Evolutionary conservation across 2,113 vertebrate genomes (phyloP).

Genomic region (Carlito syrichta): DNA sequence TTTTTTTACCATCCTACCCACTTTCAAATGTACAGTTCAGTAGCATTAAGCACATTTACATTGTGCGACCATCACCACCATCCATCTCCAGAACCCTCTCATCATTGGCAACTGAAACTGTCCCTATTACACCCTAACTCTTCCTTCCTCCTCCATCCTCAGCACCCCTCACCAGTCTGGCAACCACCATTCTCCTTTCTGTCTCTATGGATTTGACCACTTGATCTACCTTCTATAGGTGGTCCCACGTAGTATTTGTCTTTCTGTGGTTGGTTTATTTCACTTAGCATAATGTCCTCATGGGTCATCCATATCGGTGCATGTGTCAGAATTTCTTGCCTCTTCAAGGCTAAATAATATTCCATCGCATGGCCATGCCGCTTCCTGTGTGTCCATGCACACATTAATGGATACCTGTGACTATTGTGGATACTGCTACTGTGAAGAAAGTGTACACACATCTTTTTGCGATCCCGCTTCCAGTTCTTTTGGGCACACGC

Average conservation of each 20-base stretch:
- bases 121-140: no score
- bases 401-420: not conserved
- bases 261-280: not conserved
- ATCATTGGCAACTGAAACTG: not conserved
- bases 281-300: not conserved
- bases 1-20: not conserved
- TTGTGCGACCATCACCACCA: rapidly evolving
- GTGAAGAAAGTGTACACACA: not conserved
- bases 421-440: not conserved
- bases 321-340: not conserved
- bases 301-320: not conserved
- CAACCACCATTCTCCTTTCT: not conserved
- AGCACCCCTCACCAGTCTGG: not conserved
- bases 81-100: not conserved
- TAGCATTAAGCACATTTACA: not conserved
- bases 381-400: not conserved
- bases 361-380: not conserved
- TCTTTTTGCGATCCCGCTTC: not conserved
- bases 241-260: not conserved
- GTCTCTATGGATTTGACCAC: not conserved
- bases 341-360: not conserved
- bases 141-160: no score
- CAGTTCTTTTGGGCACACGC: not conserved
- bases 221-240: not conserved
- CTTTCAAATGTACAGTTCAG: not conserved